phyloP scores from a whole-genome alignment of 1,140 invertebrate species.

The Antheraea pernyi region DNA sequence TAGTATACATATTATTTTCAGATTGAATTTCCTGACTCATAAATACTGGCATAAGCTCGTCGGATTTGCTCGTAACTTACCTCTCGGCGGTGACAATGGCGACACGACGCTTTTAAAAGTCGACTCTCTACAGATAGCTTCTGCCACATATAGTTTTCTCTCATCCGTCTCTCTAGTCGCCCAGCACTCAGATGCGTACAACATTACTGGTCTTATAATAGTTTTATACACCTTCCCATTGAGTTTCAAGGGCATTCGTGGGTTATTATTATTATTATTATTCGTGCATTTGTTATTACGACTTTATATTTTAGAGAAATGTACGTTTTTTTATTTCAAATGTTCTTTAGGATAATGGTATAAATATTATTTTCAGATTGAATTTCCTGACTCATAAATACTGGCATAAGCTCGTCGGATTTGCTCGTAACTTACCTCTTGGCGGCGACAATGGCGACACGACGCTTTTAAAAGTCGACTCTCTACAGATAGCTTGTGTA shows the following conservation, averaged over 20 bases:
- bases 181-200: too few relatives aligned
- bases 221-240: too few relatives aligned
- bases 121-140: slow-evolving; percentile 61
- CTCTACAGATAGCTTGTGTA: slow-evolving; percentile 63
- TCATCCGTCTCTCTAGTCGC: too few relatives aligned
- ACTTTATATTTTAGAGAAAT: too few relatives aligned
- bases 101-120: slow-evolving; percentile 45
- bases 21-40: slow-evolving; percentile 70
- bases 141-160: too few relatives aligned
- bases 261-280: too few relatives aligned
- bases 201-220: too few relatives aligned
- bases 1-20: slow-evolving; percentile 28
- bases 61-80: slow-evolving; percentile 54
- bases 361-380: slow-evolving; percentile 38
- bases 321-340: too few relatives aligned
- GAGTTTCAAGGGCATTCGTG: too few relatives aligned
- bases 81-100: slow-evolving; percentile 42
- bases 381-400: slow-evolving; percentile 73
- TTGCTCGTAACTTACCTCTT: slow-evolving; percentile 50
- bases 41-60: slow-evolving; percentile 72
- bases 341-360: neutral
- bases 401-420: slow-evolving; percentile 68
- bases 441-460: slow-evolving; percentile 45
- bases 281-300: too few relatives aligned
- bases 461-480: slow-evolving; percentile 44